Evolutionary conservation across 2,113 vertebrate species (phyloP).

Genomic region (Pholis gunnellus): DNA sequence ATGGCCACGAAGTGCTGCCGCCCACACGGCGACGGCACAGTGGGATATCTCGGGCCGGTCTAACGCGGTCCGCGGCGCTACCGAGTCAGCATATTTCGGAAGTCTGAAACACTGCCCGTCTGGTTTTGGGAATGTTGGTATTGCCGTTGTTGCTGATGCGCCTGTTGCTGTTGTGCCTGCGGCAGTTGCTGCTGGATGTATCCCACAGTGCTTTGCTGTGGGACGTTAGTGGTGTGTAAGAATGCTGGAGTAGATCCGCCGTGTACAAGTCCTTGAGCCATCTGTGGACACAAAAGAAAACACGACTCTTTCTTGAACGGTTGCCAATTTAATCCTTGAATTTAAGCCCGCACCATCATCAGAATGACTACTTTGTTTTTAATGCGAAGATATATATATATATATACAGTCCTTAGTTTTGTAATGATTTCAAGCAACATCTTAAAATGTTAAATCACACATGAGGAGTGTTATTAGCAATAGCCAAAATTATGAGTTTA

Average conservation of each 20-base stretch:
- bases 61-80: slow-evolving; percentile 66
- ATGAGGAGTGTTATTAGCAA: not conserved
- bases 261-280: slow-evolving; percentile 81
- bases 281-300: slow-evolving; percentile 75
- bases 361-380: no score
- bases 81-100: slow-evolving; percentile 87
- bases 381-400: no score
- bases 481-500: not conserved
- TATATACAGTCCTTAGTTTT: no score
- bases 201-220: slow-evolving; percentile 79
- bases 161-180: slow-evolving; percentile 58
- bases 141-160: slow-evolving; percentile 65
- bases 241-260: slow-evolving; percentile 71
- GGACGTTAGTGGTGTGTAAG: slow-evolving; percentile 79
- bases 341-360: no score
- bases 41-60: slow-evolving; percentile 32
- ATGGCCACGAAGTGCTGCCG: slow-evolving; percentile 33
- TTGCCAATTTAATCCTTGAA: not conserved
- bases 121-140: slow-evolving; percentile 84
- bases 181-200: slow-evolving; percentile 82
- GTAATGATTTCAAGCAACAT: not conserved
- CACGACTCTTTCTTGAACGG: not conserved
- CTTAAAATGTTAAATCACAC: not conserved
- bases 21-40: slow-evolving; percentile 29
- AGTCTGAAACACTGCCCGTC: slow-evolving; percentile 82